Base-by-base conservation (phyloP, 2,113 vertebrate genomes). In the Orthochromis malagaraziensis region DNA sequence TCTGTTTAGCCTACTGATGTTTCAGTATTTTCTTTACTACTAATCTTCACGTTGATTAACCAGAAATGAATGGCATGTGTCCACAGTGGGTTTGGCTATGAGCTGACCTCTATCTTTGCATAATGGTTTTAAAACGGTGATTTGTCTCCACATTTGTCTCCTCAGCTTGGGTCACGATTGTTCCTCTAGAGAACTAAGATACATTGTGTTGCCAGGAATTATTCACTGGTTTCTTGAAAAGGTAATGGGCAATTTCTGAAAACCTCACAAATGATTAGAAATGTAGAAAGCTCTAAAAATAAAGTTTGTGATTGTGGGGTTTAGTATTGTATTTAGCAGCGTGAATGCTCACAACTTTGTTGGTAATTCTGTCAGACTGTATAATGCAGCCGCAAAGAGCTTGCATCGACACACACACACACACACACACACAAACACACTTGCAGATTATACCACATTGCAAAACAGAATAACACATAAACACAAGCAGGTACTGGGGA, bases 401-500 rank as follows among this genome's bases (percentile, higher is more conserved):
- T 75, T 10, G 31, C n/a, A 63, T 33, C 26, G 0, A 53, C 33
- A 75, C 60, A 65, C 40, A 75, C 47, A 63, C 31, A 75, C 60
- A 65, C 40, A 75, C 51, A 83, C 21, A 40, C 38, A 49, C 24
- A 29, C 54, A 60, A 7, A 79, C 40, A 58, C 35, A n/a, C 33
- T 65, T 42, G 21, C 68, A 77, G 24, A 77, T 49, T 49, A 31
- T 0, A 29, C 14, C 42, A 77, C 70, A 31, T 49, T 77, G 16
- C 42, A 77, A 0, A 77, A 31, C 4, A 19, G 54, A n/a, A 26
- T 24, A 73, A 21, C 29, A 68, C 7, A 63, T 4, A 49, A 47
- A 42, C 38, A 81, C 17, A 49, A 85, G 5, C 19, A 70, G 51
- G 77, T 88, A 84, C 42, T 51, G 84, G 86, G 86, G 86, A 86